A percentile compares a stretch with the other conserved stretches of the same genome.
phyloP scores from a whole-genome alignment of 2,113 vertebrate species.

The Micronycteris hirsuta region DNA sequence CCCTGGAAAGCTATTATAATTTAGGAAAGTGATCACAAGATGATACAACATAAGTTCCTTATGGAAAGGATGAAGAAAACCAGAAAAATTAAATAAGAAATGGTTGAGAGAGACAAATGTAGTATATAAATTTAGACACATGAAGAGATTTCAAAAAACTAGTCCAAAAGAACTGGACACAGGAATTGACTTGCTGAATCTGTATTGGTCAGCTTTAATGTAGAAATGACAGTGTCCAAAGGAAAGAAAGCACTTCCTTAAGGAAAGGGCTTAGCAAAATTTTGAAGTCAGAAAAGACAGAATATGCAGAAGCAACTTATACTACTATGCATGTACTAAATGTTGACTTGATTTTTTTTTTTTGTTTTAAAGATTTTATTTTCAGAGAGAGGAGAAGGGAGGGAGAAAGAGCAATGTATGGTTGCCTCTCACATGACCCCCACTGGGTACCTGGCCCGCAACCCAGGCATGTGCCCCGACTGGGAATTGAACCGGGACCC shows the following conservation, averaged over 20 bases:
- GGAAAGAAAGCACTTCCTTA: neutral
- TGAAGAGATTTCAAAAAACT: neutral
- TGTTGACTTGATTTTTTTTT: neutral
- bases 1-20: neutral
- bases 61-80: slow-evolving; percentile 2
- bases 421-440: too few species aligned
- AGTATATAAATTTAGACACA: neutral
- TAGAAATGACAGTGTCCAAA: neutral
- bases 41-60: neutral
- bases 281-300: neutral
- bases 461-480: too few species aligned
- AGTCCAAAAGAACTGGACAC: neutral
- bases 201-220: neutral
- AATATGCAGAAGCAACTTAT: neutral
- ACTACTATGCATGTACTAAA: neutral
- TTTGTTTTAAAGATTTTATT: too few species aligned
- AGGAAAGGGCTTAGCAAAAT: neutral
- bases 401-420: too few species aligned
- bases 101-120: neutral
- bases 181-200: neutral
- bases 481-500: too few species aligned
- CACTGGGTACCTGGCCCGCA: too few species aligned
- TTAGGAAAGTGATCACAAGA: neutral
- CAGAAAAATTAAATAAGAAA: neutral
- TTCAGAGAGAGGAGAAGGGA: too few species aligned